Conservation (phyloP, 2,888 invertebrate genomes). For the Drosophila hawaiiensis region DNA sequence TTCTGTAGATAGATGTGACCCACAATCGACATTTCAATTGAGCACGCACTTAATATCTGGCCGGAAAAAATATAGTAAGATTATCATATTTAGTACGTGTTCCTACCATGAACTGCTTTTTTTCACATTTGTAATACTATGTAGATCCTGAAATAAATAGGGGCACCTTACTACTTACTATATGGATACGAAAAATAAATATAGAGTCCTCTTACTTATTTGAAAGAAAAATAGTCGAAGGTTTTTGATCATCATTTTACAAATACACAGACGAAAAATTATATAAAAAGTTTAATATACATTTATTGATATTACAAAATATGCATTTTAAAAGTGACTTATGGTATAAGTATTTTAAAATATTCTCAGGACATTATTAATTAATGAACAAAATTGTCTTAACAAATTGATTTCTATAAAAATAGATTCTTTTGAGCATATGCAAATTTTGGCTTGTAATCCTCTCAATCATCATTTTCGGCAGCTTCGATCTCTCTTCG, state of each 20-base stretch:
- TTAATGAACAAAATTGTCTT: neutral
- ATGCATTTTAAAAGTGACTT: neutral
- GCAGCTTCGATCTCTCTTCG: neutral
- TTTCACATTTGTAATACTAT: neutral
- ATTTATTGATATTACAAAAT: neutral
- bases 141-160: neutral
- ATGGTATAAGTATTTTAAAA: neutral
- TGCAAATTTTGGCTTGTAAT: neutral
- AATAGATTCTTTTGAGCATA: neutral
- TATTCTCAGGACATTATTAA: neutral
- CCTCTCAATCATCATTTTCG: neutral
- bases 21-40: slow-evolving; percentile 7
- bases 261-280: neutral
- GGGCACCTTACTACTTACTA: no score
- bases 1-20: slow-evolving; percentile 14
- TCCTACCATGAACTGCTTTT: no score
- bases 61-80: no score
- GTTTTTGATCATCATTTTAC: neutral
- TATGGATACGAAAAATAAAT: no score
- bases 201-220: neutral
- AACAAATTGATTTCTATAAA: neutral
- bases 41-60: neutral
- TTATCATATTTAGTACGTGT: no score
- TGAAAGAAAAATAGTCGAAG: neutral
- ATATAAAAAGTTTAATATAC: neutral